Percentiles rank a stretch among this genome's conserved stretches.
Conservation (phyloP, 2,888 invertebrate species). For the Pollenia angustigena region DNA sequence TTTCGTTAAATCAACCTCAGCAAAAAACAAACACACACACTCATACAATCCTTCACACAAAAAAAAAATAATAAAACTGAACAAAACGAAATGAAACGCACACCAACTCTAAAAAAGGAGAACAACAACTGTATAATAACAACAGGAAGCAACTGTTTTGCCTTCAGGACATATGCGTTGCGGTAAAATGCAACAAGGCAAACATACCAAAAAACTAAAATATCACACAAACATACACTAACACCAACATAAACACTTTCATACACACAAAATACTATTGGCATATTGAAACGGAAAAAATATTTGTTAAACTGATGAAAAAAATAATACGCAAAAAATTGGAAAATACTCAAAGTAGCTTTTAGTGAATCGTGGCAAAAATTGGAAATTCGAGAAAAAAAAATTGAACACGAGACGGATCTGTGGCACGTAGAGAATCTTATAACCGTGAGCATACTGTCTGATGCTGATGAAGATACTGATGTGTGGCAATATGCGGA, state of each 20-base stretch:
- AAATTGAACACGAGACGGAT: slow-evolving; percentile 13
- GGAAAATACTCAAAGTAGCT: slow-evolving; percentile 56
- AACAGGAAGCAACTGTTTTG: slow-evolving; percentile 72
- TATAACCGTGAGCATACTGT: slow-evolving; percentile 69
- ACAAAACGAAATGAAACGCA: slow-evolving; percentile 41
- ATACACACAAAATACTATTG: background rate
- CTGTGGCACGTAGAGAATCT: slow-evolving; percentile 63
- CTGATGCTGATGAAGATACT: slow-evolving; percentile 51
- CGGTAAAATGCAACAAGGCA: slow-evolving; percentile 75
- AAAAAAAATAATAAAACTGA: background rate
- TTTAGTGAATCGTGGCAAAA: slow-evolving; percentile 45
- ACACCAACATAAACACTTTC: background rate
- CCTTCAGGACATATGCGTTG: slow-evolving; percentile 74
- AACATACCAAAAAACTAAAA: slow-evolving; percentile 51
- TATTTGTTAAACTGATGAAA: slow-evolving; percentile 46
- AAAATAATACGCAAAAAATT: slow-evolving; percentile 44
- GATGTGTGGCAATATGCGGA: slow-evolving; percentile 23
- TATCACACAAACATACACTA: background rate
- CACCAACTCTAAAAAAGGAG: slow-evolving; percentile 24
- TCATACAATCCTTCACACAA: background rate
- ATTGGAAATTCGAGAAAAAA: background rate
- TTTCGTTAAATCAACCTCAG: slow-evolving; percentile 78
- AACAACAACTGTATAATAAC: slow-evolving; percentile 55
- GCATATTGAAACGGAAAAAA: slow-evolving; percentile 59
- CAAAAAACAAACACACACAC: slow-evolving; percentile 37